Base-by-base conservation (phyloP, 2,113 vertebrate species). In the Lepus americanus region DNA sequence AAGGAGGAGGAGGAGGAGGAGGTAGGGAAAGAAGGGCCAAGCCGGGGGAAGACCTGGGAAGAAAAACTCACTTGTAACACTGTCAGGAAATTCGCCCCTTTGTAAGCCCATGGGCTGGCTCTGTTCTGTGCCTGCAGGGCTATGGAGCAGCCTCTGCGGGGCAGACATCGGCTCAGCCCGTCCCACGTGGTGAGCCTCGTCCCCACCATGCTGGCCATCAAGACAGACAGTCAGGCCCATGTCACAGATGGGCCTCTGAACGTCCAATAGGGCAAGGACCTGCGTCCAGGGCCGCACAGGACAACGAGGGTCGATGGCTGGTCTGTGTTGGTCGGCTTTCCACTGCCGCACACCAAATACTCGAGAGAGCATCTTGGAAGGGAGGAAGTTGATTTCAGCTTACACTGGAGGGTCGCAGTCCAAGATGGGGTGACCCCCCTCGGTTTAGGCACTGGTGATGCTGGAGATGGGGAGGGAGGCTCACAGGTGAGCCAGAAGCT, bases 221-320 rank as follows among this genome's bases (percentile, higher is more conserved):
- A 27, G 23, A 31, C 1, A 49, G 87, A 61, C 27, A 19, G 5
- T n/a, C 19, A 19, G 87, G 14, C 17, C 73, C 27, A 4, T 53
- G 77, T 53, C 44, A 70, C 67, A 94, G 91, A 69, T 31, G 81
- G 10, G 55, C 79, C 64, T 49, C 82, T 49, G 88, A 87, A 17
- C 66, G 39, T 33, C 76, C 11, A 29, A 13, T 0, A 64, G 64
- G 13, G 9, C 19, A 0, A 44, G 63, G 4, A 8, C 63, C 64
- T 39, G 20, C 6, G 12, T 51, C 63, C 88, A 19, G 51, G 25
- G 49, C 23, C 55, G 4, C n/a, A 5, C 0, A 0, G 13, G 0
- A 31, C 17, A 19, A 63, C 1, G 0, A 20, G 27, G 44, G 7
- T 0, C 0, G 6, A 64, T 23, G 0, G 8, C 11, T 0, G 51